phyloP scores from a whole-genome alignment of 2,113 vertebrate genomes.

The Tachysurus fulvidraco region DNA sequence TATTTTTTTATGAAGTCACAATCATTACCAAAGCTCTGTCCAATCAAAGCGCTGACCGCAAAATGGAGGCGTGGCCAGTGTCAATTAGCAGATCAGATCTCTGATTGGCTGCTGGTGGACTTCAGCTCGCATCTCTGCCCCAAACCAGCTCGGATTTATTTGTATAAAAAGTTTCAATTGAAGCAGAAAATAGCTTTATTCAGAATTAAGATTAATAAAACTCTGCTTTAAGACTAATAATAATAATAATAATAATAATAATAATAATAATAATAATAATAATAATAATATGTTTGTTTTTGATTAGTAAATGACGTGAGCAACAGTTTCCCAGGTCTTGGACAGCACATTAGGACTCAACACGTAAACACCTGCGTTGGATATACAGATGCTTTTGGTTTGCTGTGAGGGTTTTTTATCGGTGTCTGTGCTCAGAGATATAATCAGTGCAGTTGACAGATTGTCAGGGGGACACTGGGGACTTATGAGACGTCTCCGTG shows the following conservation, averaged over 20 bases:
- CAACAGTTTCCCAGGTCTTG: neutral
- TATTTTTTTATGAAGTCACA: constrained; percentile 49
- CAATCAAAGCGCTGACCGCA: constrained; percentile 54
- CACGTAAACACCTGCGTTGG: neutral
- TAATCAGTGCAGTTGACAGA: constrained; percentile 4
- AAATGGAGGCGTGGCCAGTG: constrained; percentile 47
- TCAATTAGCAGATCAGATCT: constrained; percentile 42
- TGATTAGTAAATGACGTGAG: neutral
- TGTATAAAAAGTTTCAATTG: neutral
- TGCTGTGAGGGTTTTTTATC: neutral
- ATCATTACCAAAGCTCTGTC: constrained; percentile 48
- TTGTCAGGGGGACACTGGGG: constrained; percentile 11
- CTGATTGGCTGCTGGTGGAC: constrained; percentile 43
- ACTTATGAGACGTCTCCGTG: neutral
- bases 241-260: neutral
- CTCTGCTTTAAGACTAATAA: neutral
- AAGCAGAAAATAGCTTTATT: neutral
- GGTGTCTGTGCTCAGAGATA: constrained; percentile 3
- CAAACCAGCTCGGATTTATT: no score
- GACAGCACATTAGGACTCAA: neutral
- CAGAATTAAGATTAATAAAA: neutral
- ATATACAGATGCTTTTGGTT: neutral
- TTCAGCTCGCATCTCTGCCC: constrained; percentile 4
- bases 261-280: constrained; percentile 3
- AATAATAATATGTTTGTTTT: neutral